These are phyloP conservation scores for Ictalurus furcatus DNA, from an alignment of 2,113 vertebrate species.

Conservation along the genomic window DNA sequence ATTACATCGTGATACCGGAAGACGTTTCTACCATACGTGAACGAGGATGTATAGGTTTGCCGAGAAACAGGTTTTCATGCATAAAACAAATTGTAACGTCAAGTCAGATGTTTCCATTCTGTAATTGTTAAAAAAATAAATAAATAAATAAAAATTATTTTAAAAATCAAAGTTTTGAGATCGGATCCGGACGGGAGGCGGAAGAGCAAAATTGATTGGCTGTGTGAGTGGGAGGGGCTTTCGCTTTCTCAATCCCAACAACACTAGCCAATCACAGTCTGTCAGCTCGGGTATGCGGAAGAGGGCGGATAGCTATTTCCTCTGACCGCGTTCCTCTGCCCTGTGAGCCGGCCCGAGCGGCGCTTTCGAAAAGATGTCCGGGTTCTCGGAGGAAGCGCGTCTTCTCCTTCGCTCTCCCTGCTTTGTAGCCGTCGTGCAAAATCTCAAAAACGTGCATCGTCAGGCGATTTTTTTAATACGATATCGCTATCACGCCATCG, in stretches of 20 bases:
- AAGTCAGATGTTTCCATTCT: not conserved
- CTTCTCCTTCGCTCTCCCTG: not conserved
- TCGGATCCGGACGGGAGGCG: not conserved
- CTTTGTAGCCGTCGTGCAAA: not conserved
- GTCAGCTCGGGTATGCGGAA: not conserved
- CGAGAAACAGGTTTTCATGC: not conserved
- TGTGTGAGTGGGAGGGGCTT: not conserved
- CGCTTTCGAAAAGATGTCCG: not conserved
- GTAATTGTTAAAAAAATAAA: not conserved
- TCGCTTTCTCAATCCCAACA: not conserved
- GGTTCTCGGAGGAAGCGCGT: not conserved
- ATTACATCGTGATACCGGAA: not conserved
- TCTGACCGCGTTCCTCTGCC: not conserved
- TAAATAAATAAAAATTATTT: not conserved
- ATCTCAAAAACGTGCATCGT: not conserved
- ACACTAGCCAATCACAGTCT: not conserved
- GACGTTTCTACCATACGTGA: not conserved
- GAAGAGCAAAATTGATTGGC: not conserved
- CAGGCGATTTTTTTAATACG: too few relatives aligned
- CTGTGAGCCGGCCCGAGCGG: not conserved
- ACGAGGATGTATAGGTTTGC: not conserved
- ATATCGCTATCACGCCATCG: too few relatives aligned
- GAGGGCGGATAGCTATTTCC: not conserved
- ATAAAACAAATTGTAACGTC: not conserved
- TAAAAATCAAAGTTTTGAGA: not conserved